Base-by-base conservation (phyloP, 1,140 invertebrate genomes). In the Drosophila watanabei region DNA sequence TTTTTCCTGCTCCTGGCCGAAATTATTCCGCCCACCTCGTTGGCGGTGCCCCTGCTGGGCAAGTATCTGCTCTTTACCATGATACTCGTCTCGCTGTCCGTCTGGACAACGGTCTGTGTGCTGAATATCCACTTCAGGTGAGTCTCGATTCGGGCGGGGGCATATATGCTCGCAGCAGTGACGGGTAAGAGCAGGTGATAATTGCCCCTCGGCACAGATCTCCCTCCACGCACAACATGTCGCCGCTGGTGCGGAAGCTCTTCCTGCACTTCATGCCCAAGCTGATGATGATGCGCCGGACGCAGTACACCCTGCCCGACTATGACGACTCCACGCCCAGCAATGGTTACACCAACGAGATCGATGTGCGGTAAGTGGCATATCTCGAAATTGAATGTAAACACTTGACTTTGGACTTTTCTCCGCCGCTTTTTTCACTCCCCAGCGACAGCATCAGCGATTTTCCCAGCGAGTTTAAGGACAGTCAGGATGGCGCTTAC, bases 121-220 rank as follows among this genome's bases (percentile, higher is more conserved):
- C 95, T 99, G 61, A 99, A 99, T 94, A 97, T 99, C 51, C 98
- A 99, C 94, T 99, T 99, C 94, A 96, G 99, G 97, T 99, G 95
- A 95, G 94, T 94, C 59, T 79, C 80, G 8, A 33, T 10, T 28
- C 28, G 7, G 32, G n/a, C 28, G 7, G 32, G n/a, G 24, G 20
- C 11, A 43, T 41, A 43, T 1, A 20, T 33, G 20, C 37, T 16
- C 14, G 28, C 6, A 16, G 37, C 28, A 13, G 13, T 8, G 11
- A 33, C 11, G 61, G 66, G 58, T 41, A 33, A 39, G 24, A 70
- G 3, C 37, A 13, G 37, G 66, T 71, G 37, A 37, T 61, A 66
- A 79, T 49, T 35, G 57, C 39, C 59, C 59, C 18, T n/a, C 20
- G 49, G 56, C 51, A 59, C 88, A 98, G 97, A 92, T 99, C 98